phyloP scores from a whole-genome alignment of 2,113 vertebrate species.

The Corythornis vintsioides region DNA sequence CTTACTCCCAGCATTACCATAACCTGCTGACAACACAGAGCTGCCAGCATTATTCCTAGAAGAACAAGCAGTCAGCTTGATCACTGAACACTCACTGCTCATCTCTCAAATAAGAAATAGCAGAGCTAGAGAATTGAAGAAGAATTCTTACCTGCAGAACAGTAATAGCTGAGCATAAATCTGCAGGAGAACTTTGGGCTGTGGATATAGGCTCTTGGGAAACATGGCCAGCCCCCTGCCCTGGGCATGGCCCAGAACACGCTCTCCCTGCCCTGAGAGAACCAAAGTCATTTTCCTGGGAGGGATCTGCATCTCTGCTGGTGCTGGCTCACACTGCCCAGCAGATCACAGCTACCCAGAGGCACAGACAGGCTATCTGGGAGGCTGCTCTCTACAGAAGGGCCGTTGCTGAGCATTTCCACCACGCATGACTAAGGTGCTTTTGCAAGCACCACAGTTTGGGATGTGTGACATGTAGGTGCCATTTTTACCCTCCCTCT shows the following conservation, averaged over 20 bases:
- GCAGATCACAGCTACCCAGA: neutral
- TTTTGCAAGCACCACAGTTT: accelerated
- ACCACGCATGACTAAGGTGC: accelerated
- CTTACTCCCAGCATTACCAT: neutral
- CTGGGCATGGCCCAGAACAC: accelerated
- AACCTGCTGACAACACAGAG: neutral
- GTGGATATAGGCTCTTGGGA: accelerated
- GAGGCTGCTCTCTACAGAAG: accelerated
- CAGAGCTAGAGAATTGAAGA: neutral
- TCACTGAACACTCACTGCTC: neutral
- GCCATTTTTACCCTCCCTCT: neutral
- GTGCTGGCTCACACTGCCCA: neutral
- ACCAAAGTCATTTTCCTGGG: neutral
- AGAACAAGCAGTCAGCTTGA: neutral
- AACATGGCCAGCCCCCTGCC: neutral
- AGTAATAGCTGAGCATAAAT: neutral
- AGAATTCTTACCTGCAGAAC: neutral
- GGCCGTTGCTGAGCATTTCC: accelerated
- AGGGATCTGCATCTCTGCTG: neutral
- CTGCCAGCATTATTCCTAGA: neutral
- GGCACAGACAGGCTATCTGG: neutral
- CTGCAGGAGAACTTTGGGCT: neutral
- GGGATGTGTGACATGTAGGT: accelerated
- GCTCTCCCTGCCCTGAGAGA: neutral
- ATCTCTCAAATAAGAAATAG: neutral